phyloP scores from a whole-genome alignment of 2,797 vertebrate species.

The Lemur catta region DNA sequence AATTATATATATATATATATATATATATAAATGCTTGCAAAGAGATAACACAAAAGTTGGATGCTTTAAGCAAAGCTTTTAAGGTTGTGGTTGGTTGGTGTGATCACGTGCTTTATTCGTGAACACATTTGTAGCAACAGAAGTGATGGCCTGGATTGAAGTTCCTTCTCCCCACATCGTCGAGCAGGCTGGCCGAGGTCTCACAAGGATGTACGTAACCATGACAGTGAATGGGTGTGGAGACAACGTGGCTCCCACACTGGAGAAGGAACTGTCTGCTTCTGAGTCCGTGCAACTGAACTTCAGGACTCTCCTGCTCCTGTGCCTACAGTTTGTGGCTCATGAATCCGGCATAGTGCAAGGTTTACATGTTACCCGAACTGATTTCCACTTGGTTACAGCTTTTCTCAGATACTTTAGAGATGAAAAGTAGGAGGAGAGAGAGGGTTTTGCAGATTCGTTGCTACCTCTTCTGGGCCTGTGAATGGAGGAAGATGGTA shows the following conservation, averaged over 20 bases:
- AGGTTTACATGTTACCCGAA: background rate
- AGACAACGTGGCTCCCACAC: background rate
- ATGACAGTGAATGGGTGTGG: background rate
- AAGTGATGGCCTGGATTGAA: background rate
- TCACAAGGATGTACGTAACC: background rate
- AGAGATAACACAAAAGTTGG: background rate
- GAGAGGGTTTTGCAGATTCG: background rate
- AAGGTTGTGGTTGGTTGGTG: background rate
- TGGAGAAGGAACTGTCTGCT: background rate
- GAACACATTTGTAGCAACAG: background rate
- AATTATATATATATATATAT: background rate
- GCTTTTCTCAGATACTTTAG: background rate
- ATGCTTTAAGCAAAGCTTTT: conserved; percentile 25
- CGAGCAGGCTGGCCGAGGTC: background rate
- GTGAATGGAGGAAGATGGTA: background rate
- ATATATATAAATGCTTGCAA: background rate
- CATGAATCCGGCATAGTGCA: background rate
- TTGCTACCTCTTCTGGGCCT: background rate
- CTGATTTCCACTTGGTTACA: background rate
- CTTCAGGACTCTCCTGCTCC: background rate
- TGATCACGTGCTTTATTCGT: background rate
- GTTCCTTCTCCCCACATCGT: background rate
- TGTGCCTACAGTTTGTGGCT: background rate
- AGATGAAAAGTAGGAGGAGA: background rate
- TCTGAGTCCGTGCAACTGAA: background rate